Base-by-base conservation (phyloP, 2,797 vertebrate genomes). In the Graptemys geographica region DNA sequence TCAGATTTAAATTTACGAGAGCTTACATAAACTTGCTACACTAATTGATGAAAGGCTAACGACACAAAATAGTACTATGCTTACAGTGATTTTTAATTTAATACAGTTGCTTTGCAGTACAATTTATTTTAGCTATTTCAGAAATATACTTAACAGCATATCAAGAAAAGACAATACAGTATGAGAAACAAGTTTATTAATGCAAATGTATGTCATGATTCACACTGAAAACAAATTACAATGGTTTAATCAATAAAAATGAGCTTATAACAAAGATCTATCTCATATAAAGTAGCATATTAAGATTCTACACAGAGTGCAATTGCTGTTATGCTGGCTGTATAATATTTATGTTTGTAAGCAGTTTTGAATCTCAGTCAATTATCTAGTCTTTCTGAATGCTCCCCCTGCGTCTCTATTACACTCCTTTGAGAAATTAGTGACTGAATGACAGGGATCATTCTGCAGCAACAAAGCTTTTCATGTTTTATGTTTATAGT, bases 141-240 rank as follows among this genome's bases (percentile, higher is more conserved):
- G 84, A 96, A 95, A 52, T 84, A 53, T 83, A 81, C 90, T 96
- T 92, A 96, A 93, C 83, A 95, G 95, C 86, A 88, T 90, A 96
- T 96, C 97, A 95, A 89, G 79, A 82, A 37, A 95, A 2, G 23
- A 44, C 74, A 96, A 72, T 96, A 44, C 69, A 96, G 65, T 96
- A 94, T n/a, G 33, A 87, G 88, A 65, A 96, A 56, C 31, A 78
- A 90, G 91, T 90, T 94, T 94, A 88, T 92, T 95, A 96, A 94
- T 95, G 94, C 21, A 86, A 89, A 95, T 95, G 93, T 62, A 91
- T 85, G 90, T 83, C 83, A 72, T 91, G 80, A 37, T 96, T 95
- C 90, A 90, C 90, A 94, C 49, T 87, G 89, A 95, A 96, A 98
- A 94, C 91, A 96, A 97, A 95, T 87, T 83, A 93, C 3, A 83